phyloP scores from a whole-genome alignment of 2,113 vertebrate genomes.

The Poeciliopsis prolifica region DNA sequence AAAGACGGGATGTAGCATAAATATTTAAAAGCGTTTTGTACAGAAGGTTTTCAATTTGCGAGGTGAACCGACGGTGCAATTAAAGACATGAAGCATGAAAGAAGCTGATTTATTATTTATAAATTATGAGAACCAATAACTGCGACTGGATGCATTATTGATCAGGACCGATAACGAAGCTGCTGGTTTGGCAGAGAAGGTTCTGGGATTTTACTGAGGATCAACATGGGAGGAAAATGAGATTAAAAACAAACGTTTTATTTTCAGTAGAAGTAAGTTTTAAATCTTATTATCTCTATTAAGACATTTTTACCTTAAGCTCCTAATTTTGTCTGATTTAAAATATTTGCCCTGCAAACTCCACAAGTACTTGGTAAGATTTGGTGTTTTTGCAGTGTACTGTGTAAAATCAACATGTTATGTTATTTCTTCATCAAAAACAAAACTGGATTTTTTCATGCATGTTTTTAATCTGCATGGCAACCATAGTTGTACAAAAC shows the following conservation, averaged over 20 bases:
- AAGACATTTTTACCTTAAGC: too few relatives aligned
- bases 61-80: slow-evolving; percentile 5
- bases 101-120: slow-evolving; percentile 69
- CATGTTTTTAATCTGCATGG: too few relatives aligned
- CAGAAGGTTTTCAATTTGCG: neutral
- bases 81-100: slow-evolving; percentile 33
- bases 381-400: too few relatives aligned
- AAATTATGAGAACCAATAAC: slow-evolving; percentile 56
- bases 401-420: too few relatives aligned
- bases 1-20: slow-evolving; percentile 1
- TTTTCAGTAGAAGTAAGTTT: too few relatives aligned
- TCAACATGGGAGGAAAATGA: neutral
- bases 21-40: slow-evolving; percentile 9
- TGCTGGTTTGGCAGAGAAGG: slow-evolving; percentile 25
- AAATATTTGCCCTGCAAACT: too few relatives aligned
- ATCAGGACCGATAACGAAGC: slow-evolving; percentile 44
- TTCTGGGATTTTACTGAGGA: slow-evolving; percentile 22
- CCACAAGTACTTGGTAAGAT: too few relatives aligned
- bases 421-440: too few relatives aligned
- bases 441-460: too few relatives aligned
- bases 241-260: neutral
- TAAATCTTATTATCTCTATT: too few relatives aligned
- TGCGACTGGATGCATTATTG: slow-evolving; percentile 63
- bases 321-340: too few relatives aligned
- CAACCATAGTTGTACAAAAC: too few relatives aligned